A percentile compares a stretch with the other conserved stretches of the same genome.
phyloP scores from a whole-genome alignment of 2,888 invertebrate genomes.

The Andrena chrysosceles region DNA sequence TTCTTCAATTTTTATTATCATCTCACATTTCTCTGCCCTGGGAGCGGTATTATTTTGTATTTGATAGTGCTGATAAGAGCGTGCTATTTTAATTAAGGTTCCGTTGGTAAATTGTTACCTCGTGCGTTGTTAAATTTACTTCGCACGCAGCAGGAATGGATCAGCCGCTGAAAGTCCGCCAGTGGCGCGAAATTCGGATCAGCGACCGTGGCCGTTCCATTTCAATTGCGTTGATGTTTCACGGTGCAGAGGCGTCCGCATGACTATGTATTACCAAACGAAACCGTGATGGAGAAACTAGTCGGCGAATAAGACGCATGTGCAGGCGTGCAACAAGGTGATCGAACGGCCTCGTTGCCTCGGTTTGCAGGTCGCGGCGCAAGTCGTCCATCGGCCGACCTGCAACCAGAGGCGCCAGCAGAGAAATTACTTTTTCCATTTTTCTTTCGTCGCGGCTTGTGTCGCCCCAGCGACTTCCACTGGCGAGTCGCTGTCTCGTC shows the following conservation, averaged over 20 bases:
- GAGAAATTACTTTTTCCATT: conserved; percentile 81
- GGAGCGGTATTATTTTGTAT: too few species aligned
- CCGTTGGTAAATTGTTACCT: too few species aligned
- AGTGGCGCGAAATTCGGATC: conserved; percentile 32
- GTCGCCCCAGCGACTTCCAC: conserved; percentile 40
- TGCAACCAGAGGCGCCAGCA: conserved; percentile 67
- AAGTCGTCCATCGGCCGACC: conserved; percentile 72
- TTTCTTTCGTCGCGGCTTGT: conserved; percentile 73
- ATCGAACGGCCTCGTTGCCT: conserved; percentile 73
- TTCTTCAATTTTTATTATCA: not conserved
- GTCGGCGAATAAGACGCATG: conserved; percentile 39
- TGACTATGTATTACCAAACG: conserved; percentile 28
- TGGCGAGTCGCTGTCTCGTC: not conserved
- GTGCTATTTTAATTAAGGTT: too few species aligned
- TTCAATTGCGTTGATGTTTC: conserved; percentile 40
- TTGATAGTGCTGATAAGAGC: too few species aligned
- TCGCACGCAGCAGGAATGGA: conserved; percentile 1
- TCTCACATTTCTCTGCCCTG: too few species aligned
- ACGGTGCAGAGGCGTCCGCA: conserved; percentile 21
- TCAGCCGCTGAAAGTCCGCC: conserved; percentile 24
- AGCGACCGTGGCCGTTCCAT: conserved; percentile 46
- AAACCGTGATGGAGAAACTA: conserved; percentile 57
- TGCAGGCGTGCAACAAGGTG: conserved; percentile 56
- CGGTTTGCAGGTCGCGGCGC: conserved; percentile 72
- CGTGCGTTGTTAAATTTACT: not conserved